Conservation (phyloP, 2,888 invertebrate species). For the Brassicogethes aeneus region DNA sequence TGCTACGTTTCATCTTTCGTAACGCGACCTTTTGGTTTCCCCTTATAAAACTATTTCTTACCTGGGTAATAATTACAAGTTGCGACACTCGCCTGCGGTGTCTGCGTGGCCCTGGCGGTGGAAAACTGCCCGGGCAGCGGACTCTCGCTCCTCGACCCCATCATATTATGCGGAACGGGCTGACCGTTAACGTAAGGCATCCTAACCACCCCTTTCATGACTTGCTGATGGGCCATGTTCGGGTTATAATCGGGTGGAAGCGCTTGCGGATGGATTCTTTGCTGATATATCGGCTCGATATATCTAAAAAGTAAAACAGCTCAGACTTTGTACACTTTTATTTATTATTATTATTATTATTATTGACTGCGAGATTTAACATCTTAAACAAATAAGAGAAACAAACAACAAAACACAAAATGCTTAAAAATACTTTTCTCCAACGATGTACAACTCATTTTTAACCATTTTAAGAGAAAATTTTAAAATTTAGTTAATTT, state of each 20-base stretch:
- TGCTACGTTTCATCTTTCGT: no score
- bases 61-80: conserved; percentile 29
- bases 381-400: no score
- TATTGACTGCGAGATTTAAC: no score
- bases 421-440: no score
- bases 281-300: conserved; percentile 35
- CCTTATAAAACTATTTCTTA: background rate
- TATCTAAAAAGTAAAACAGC: no score
- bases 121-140: conserved; percentile 37
- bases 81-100: conserved; percentile 27
- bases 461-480: no score
- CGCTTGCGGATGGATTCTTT: conserved; percentile 21
- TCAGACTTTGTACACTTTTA: no score
- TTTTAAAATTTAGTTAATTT: no score
- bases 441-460: no score
- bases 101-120: conserved; percentile 38
- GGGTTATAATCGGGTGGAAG: conserved; percentile 32
- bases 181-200: conserved; percentile 13
- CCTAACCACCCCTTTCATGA: conserved; percentile 4
- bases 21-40: no score
- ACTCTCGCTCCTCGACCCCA: conserved; percentile 37
- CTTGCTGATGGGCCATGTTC: conserved; percentile 13
- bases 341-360: no score
- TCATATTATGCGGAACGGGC: conserved; percentile 27
- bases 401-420: no score